Evolutionary conservation across 1,140 invertebrate species (phyloP).

Genomic region (Brachionus angularis): DNA sequence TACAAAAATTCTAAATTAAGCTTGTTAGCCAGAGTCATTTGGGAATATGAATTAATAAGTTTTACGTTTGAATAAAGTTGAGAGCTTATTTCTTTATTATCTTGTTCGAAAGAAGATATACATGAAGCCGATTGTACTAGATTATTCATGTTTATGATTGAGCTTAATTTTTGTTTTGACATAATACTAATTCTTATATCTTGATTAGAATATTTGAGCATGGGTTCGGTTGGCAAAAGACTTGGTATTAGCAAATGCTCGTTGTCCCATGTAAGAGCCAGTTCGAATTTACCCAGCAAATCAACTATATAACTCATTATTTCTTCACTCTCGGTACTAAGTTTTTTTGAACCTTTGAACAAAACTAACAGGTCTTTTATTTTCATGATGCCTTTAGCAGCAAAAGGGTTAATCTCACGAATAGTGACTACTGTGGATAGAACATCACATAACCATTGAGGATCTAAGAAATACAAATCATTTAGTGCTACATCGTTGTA

Average conservation of each 20-base stretch:
- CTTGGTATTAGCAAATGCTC: slow-evolving; percentile 84
- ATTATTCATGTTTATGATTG: slow-evolving; percentile 25
- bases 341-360: slow-evolving; percentile 67
- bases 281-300: slow-evolving; percentile 79
- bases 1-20: slow-evolving; percentile 32
- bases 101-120: background rate
- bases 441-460: slow-evolving; percentile 97
- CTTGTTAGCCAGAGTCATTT: slow-evolving; percentile 11
- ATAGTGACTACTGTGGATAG: slow-evolving; percentile 91
- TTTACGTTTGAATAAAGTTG: slow-evolving; percentile 22
- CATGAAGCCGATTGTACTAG: slow-evolving; percentile 2
- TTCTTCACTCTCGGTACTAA: slow-evolving; percentile 49
- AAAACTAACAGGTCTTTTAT: slow-evolving; percentile 85
- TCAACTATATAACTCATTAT: slow-evolving; percentile 53
- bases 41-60: slow-evolving; percentile 14
- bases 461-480: slow-evolving; percentile 89
- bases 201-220: slow-evolving; percentile 47
- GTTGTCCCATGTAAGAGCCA: slow-evolving; percentile 92
- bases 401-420: slow-evolving; percentile 90
- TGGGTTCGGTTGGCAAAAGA: slow-evolving; percentile 75
- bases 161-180: slow-evolving; percentile 17
- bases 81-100: background rate
- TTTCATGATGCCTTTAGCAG: slow-evolving; percentile 83
- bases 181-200: slow-evolving; percentile 35
- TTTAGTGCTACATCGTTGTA: slow-evolving; percentile 93